Base-by-base conservation (phyloP, 2,797 vertebrate genomes). In the Ammospiza maritima region DNA sequence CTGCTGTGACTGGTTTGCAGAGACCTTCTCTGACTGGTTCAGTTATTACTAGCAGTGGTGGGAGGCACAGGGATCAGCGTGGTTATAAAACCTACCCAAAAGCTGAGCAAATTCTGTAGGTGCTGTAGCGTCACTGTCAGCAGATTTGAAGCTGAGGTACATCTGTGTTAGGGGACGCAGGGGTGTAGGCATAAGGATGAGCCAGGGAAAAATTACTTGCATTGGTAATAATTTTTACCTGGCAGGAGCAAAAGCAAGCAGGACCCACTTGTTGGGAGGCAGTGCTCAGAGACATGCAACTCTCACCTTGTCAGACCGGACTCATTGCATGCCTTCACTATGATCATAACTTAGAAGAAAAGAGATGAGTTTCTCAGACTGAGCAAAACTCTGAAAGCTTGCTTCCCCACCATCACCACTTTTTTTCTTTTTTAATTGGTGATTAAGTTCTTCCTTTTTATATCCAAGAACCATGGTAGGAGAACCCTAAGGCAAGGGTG, bases 21-120 rank as follows among this genome's bases (percentile, higher is more conserved):
- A 93, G 84, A 95, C 94, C 94, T 95, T 95, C 88, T 70, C 75
- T 75, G 74, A 82, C 94, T 95, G 74, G 74, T 95, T 95, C 88
- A 89, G 80, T 95, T 96, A 95, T 96, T 96, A 76, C 96, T 82
- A 89, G 93, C 67, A 60, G 77, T 92, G 80, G 96, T 96, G 92
- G 93, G 94, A 96, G 95, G 94, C 84, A 90, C 84, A 54, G 95
- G 77, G 92, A 94, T 85, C 90, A 91, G 92, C 1, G 9, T 75
- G 64, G 69, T 95, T 95, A 90, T 95, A 96, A 94, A 95, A 94
- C 81, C 80, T 95, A 89, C 74, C 86, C 71, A 67, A 94, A 96
- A 95, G 77, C 95, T 82, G 88, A 93, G 86, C 84, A 85, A 93
- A 93, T 92, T 87, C 84, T 79, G 88, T 94, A 96, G 90, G 88